These are phyloP conservation scores for Sebastes kiyomatsui DNA, from an alignment of 2,797 vertebrate genomes.

Conservation along the genomic window DNA sequence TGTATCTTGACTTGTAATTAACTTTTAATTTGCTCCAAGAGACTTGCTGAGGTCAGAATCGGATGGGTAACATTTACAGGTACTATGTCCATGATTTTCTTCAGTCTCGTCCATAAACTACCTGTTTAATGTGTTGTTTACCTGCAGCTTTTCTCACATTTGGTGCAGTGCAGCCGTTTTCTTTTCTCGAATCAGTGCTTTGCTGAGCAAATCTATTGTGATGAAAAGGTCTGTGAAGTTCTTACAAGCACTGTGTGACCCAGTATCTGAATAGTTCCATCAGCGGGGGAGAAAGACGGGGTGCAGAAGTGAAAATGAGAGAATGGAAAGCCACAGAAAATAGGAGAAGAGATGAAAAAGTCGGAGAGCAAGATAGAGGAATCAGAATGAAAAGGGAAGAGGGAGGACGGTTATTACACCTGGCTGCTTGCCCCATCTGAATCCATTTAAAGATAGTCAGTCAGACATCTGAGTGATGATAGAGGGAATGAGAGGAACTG, in stretches of 20 bases:
- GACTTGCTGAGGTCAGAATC: neutral
- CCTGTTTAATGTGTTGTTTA: constrained; percentile 34
- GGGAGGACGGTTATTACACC: constrained; percentile 36
- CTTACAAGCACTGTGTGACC: constrained; percentile 28
- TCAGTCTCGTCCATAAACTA: neutral
- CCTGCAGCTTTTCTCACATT: constrained; percentile 18
- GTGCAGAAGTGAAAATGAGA: constrained; percentile 8
- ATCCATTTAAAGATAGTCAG: constrained; percentile 35
- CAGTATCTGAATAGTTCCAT: constrained; percentile 48
- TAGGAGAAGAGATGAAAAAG: constrained; percentile 19
- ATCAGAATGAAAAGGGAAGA: constrained; percentile 10
- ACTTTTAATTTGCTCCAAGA: neutral
- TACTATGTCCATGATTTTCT: neutral
- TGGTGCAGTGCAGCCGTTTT: constrained; percentile 18
- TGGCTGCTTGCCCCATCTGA: constrained; percentile 32
- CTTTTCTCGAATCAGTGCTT: constrained; percentile 23
- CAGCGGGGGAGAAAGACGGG: neutral
- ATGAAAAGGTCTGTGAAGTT: constrained; percentile 42
- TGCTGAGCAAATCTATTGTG: constrained; percentile 11
- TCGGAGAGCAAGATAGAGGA: constrained; percentile 10
- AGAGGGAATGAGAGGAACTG: neutral
- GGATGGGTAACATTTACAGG: neutral
- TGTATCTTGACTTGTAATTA: neutral
- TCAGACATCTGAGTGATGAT: constrained; percentile 20
- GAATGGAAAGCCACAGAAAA: constrained; percentile 28